Evolutionary conservation across 30 jellyfish, hydroid and myxozoan genomes (phyloP).

Genomic region (Turritopsis rubra): DNA sequence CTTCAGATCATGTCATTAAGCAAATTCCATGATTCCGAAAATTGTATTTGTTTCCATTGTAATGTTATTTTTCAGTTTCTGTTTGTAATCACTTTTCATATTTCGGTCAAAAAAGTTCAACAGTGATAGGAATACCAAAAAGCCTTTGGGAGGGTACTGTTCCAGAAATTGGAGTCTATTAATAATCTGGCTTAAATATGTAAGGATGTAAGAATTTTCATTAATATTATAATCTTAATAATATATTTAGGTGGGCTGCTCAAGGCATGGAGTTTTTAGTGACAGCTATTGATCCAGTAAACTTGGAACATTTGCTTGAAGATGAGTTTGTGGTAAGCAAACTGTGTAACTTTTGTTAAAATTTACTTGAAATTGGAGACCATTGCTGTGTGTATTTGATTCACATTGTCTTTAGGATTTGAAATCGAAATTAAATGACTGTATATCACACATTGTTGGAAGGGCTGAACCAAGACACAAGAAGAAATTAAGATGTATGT

Average conservation of each 20-base stretch:
- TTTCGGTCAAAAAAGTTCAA: too few relatives aligned
- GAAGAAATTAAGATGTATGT: neutral
- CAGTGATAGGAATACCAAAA: too few relatives aligned
- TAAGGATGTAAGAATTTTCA: too few relatives aligned
- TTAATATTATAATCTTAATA: too few relatives aligned
- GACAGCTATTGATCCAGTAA: constrained; percentile 61
- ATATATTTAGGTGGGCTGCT: constrained; percentile 90
- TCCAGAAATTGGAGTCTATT: too few relatives aligned
- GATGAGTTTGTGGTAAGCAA: constrained; percentile 55
- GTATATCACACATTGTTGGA: constrained; percentile 74
- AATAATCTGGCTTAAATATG: too few relatives aligned
- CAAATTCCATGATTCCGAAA: too few relatives aligned
- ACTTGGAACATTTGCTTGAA: constrained; percentile 47
- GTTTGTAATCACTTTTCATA: too few relatives aligned
- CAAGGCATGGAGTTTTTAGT: constrained; percentile 81
- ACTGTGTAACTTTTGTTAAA: neutral
- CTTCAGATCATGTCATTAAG: too few relatives aligned
- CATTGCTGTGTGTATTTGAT: neutral
- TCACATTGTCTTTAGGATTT: constrained; percentile 39
- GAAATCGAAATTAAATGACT: constrained; percentile 40
- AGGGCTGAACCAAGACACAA: constrained; percentile 38
- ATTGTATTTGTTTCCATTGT: too few relatives aligned
- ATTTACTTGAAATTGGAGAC: neutral
- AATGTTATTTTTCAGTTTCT: too few relatives aligned
- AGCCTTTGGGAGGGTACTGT: too few relatives aligned